Evolutionary conservation across 1,140 invertebrate genomes (phyloP).

Genomic region (Sarcophaga bullata): DNA sequence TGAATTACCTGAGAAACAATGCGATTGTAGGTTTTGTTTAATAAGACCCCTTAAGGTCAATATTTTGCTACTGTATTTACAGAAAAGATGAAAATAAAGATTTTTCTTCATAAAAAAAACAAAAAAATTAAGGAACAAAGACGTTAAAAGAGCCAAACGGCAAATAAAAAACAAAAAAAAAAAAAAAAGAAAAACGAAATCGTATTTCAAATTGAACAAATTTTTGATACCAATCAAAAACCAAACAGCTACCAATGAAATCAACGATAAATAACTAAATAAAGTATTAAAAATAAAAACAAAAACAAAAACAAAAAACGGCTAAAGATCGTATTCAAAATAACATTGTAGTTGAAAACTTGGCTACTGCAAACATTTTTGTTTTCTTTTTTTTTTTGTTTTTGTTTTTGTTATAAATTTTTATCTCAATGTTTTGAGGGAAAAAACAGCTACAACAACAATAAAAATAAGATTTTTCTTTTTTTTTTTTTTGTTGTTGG

Average conservation of each 20-base stretch:
- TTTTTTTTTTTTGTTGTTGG: too few relatives aligned
- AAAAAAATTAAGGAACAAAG: background rate
- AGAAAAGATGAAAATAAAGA: slow-evolving; percentile 26
- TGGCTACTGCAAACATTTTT: slow-evolving; percentile 30
- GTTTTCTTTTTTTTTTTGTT: too few relatives aligned
- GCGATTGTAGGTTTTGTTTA: slow-evolving; percentile 32
- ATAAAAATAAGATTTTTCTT: slow-evolving; percentile 33
- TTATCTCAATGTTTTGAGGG: slow-evolving; percentile 32
- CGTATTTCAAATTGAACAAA: slow-evolving; percentile 35
- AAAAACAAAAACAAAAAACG: background rate
- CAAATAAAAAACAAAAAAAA: background rate
- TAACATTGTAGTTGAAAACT: slow-evolving; percentile 33
- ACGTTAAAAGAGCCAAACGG: background rate
- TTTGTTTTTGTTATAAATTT: too few relatives aligned
- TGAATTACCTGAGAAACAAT: slow-evolving; percentile 29
- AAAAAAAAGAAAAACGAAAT: slow-evolving; percentile 31
- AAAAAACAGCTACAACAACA: too few relatives aligned
- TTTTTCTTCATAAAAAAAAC: background rate
- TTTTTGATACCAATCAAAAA: slow-evolving; percentile 40
- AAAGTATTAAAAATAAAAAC: background rate
- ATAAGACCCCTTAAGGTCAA: slow-evolving; percentile 37
- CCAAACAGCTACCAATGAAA: background rate
- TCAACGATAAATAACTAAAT: slow-evolving; percentile 27
- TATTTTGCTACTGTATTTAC: slow-evolving; percentile 41
- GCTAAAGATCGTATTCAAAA: slow-evolving; percentile 25